phyloP scores from a whole-genome alignment of 1,140 invertebrate genomes.

The Anadara kagoshimensis region DNA sequence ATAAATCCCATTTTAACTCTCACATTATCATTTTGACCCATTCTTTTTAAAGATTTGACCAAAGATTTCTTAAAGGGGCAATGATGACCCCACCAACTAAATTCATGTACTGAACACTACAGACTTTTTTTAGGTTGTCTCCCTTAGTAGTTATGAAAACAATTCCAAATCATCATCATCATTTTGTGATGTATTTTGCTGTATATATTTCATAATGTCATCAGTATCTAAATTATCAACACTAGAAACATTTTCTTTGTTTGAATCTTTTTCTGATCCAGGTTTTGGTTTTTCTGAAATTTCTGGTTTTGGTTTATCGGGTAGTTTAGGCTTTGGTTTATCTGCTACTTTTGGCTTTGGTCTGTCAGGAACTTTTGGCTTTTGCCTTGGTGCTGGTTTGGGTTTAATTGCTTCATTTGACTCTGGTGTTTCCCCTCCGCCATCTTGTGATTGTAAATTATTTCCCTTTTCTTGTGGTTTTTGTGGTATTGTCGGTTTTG shows the following conservation, averaged over 20 bases:
- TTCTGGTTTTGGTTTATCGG: not conserved
- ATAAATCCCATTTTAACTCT: no score
- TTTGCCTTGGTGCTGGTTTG: not conserved
- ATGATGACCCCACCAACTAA: no score
- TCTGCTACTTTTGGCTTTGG: not conserved
- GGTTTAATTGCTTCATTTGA: not conserved
- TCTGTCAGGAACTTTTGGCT: not conserved
- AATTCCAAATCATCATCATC: slow-evolving; percentile 6
- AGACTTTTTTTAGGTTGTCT: no score
- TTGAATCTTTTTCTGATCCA: not conserved
- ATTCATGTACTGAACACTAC: no score
- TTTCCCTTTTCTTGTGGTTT: no score
- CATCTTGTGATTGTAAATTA: no score
- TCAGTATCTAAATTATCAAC: slow-evolving; percentile 3
- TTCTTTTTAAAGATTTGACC: no score
- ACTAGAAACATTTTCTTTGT: not conserved
- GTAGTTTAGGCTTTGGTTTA: not conserved
- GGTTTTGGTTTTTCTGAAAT: slow-evolving; percentile 2
- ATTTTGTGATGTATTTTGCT: slow-evolving; percentile 8
- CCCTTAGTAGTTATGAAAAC: no score
- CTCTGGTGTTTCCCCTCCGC: not conserved
- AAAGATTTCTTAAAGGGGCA: no score
- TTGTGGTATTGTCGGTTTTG: no score
- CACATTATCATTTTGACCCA: no score
- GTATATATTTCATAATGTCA: slow-evolving; percentile 18